Evolutionary conservation across 2,888 invertebrate genomes (phyloP).

Genomic region (Orgyia antiqua): DNA sequence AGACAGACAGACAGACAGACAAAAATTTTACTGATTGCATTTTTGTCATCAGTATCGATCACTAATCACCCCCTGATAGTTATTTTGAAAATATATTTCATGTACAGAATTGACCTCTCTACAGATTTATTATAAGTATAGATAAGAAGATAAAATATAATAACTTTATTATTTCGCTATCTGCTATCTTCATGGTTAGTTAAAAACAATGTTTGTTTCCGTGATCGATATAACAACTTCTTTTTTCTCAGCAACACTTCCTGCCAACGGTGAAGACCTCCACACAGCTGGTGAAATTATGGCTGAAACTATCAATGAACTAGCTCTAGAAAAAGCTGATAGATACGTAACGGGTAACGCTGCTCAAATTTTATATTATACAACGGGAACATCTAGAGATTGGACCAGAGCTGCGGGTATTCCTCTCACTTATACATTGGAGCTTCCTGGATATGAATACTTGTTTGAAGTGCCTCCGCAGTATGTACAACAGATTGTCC

Average conservation of each 20-base stretch:
- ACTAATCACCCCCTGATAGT: too few relatives aligned
- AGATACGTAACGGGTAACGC: conserved; percentile 78
- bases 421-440: conserved; percentile 81
- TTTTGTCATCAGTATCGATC: too few relatives aligned
- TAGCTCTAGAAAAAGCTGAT: conserved; percentile 54
- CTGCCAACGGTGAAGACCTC: conserved; percentile 68
- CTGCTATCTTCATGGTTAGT: too few relatives aligned
- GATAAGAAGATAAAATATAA: too few relatives aligned
- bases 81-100: too few relatives aligned
- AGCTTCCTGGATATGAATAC: conserved; percentile 80
- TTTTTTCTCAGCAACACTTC: conserved; percentile 68
- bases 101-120: too few relatives aligned
- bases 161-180: too few relatives aligned
- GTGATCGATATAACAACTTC: too few relatives aligned
- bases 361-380: conserved; percentile 74
- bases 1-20: too few relatives aligned
- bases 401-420: conserved; percentile 80
- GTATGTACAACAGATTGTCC: conserved; percentile 75
- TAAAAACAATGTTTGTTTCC: too few relatives aligned
- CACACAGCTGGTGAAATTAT: conserved; percentile 57
- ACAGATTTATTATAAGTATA: too few relatives aligned
- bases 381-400: conserved; percentile 83
- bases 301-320: conserved; percentile 59
- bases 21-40: too few relatives aligned
- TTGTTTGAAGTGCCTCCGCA: conserved; percentile 76